These are phyloP conservation scores for Theodoxus fluviatilis DNA, from an alignment of 2,888 invertebrate species.

Conservation along the genomic window DNA sequence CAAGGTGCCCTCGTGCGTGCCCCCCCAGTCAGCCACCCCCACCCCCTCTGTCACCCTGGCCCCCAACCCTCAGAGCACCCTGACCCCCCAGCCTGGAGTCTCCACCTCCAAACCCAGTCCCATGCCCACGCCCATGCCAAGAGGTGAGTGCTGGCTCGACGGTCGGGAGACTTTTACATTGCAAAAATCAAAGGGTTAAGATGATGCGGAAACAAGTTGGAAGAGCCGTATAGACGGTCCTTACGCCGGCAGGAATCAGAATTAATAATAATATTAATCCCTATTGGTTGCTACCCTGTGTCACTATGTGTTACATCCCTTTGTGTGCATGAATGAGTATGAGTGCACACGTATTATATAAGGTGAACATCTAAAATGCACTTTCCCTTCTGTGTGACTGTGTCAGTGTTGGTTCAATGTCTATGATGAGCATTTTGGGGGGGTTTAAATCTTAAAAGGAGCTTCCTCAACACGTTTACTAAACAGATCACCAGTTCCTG, in stretches of 20 bases:
- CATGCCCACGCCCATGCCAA: slow-evolving; percentile 29
- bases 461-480: too few relatives aligned
- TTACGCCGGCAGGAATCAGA: background rate
- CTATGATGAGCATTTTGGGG: too few relatives aligned
- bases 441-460: too few relatives aligned
- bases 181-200: background rate
- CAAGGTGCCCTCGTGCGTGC: slow-evolving; percentile 40
- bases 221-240: background rate
- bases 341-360: too few relatives aligned
- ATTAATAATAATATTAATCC: background rate
- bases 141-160: slow-evolving; percentile 23
- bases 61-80: slow-evolving; percentile 29
- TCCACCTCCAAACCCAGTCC: slow-evolving; percentile 23
- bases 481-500: too few relatives aligned
- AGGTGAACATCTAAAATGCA: too few relatives aligned
- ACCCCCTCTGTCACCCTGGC: slow-evolving; percentile 28
- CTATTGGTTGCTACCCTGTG: background rate
- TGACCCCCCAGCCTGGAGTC: slow-evolving; percentile 27
- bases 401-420: too few relatives aligned
- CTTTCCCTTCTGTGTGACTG: too few relatives aligned
- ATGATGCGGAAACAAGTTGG: background rate
- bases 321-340: too few relatives aligned
- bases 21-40: slow-evolving; percentile 28
- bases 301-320: too few relatives aligned
- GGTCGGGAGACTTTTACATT: background rate